phyloP scores from a whole-genome alignment of 2,888 invertebrate species.

The Diaphora mendica region DNA sequence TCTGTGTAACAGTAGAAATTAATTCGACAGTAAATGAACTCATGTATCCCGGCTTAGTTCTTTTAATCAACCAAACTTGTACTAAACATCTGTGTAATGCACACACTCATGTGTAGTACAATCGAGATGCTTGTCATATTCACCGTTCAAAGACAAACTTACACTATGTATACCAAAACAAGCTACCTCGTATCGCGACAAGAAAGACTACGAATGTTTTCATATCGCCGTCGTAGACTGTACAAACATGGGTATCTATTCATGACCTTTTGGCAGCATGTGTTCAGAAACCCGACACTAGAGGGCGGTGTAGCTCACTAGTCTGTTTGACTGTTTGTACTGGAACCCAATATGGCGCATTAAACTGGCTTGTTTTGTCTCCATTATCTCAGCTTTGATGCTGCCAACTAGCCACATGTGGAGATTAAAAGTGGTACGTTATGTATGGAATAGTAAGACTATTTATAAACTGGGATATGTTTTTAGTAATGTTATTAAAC shows the following conservation, averaged over 20 bases:
- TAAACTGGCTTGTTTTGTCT: conserved; percentile 83
- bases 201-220: conserved; percentile 50
- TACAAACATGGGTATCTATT: conserved; percentile 77
- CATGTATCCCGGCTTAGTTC: not conserved
- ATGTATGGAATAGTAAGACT: conserved; percentile 21
- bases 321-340: conserved; percentile 68
- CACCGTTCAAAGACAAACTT: not conserved
- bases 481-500: conserved; percentile 13
- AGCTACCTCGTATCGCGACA: conserved; percentile 17
- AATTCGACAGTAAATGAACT: not conserved
- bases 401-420: conserved; percentile 76
- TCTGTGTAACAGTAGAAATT: not conserved
- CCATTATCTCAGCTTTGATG: conserved; percentile 84
- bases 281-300: conserved; percentile 78
- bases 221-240: conserved; percentile 60
- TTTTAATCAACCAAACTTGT: not conserved
- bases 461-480: conserved; percentile 22
- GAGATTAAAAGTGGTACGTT: conserved; percentile 47
- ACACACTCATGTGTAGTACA: not conserved
- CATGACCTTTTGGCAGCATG: conserved; percentile 79
- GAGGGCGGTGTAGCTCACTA: conserved; percentile 57
- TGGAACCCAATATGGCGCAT: conserved; percentile 82
- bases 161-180: conserved; percentile 6
- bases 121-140: not conserved
- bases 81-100: not conserved